These are phyloP conservation scores for Caenorhabditis afra DNA, from an alignment of 2,888 invertebrate species.

Conservation along the genomic window DNA sequence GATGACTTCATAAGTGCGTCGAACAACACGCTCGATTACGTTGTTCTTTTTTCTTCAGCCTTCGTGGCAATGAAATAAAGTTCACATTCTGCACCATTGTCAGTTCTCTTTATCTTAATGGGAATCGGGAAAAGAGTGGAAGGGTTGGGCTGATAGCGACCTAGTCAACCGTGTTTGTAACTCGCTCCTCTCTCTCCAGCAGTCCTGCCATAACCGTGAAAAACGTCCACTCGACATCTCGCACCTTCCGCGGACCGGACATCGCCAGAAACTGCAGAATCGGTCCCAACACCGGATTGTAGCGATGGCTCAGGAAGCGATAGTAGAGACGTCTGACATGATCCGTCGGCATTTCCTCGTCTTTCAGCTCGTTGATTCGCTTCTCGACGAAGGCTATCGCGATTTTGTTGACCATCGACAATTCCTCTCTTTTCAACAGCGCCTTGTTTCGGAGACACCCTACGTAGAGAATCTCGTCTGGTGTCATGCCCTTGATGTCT, in stretches of 20 bases:
- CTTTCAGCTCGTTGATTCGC: neutral
- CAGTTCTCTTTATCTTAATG: neutral
- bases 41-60: no score
- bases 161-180: no score
- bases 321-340: neutral
- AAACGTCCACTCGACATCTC: neutral
- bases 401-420: neutral
- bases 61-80: neutral
- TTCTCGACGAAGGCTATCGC: neutral
- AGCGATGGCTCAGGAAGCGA: neutral
- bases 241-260: neutral
- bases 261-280: slow-evolving; percentile 5
- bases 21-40: no score
- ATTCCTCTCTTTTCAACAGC: neutral
- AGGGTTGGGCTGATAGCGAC: no score
- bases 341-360: neutral
- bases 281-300: neutral
- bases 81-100: neutral
- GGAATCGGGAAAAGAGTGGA: no score
- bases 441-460: slow-evolving; percentile 1
- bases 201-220: neutral
- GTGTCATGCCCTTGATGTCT: neutral
- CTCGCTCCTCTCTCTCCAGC: neutral
- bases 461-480: slow-evolving; percentile 1
- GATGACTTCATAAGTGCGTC: neutral